phyloP scores from a whole-genome alignment of 2,888 invertebrate genomes.

The Polydrusus cervinus region DNA sequence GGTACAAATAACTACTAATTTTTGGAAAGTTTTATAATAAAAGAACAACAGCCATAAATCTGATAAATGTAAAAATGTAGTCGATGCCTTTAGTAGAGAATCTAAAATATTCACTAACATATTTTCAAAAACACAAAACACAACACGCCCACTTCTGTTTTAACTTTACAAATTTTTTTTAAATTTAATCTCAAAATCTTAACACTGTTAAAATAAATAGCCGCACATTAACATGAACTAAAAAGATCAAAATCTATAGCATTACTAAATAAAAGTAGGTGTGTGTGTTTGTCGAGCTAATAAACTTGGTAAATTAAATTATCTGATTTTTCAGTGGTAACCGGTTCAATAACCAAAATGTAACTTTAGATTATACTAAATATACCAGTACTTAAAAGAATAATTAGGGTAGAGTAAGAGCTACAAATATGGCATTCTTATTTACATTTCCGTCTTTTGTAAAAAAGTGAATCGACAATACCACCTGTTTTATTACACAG shows the following conservation, averaged over 20 bases:
- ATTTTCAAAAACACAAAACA: too few relatives aligned
- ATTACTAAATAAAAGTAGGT: slow-evolving; percentile 22
- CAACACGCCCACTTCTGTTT: background rate
- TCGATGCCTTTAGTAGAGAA: too few relatives aligned
- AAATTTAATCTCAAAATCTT: background rate
- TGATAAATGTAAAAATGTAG: too few relatives aligned
- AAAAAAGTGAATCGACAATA: too few relatives aligned
- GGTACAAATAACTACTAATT: too few relatives aligned
- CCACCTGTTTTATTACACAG: too few relatives aligned
- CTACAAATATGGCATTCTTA: too few relatives aligned
- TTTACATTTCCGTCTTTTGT: too few relatives aligned
- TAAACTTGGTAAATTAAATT: slow-evolving; percentile 18
- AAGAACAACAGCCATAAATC: background rate
- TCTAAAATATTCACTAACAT: too few relatives aligned
- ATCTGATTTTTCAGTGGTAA: slow-evolving; percentile 12
- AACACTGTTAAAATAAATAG: background rate
- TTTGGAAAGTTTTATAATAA: background rate
- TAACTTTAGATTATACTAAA: slow-evolving; percentile 11
- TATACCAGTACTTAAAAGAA: too few relatives aligned
- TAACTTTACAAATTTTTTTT: background rate
- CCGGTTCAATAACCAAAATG: slow-evolving; percentile 25
- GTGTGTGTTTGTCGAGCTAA: slow-evolving; percentile 15
- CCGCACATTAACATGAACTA: background rate
- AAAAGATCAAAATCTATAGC: slow-evolving; percentile 22
- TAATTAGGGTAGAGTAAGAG: too few relatives aligned